phyloP scores from a whole-genome alignment of 92 coral and sea anemone genomes.

The Epizoanthus stellaris region DNA sequence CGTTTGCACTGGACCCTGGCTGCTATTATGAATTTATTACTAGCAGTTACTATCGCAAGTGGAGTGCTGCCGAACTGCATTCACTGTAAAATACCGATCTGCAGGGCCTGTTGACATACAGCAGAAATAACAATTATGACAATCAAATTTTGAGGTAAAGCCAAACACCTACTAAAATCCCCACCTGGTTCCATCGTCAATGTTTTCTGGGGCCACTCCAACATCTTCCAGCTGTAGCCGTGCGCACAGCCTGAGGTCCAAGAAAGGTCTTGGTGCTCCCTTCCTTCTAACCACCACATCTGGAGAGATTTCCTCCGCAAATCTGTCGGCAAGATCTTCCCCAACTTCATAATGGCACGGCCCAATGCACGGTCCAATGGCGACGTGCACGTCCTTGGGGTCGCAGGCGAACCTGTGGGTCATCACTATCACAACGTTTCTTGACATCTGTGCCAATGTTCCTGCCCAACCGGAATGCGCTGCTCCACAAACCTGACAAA shows the following conservation, averaged over 20 bases:
- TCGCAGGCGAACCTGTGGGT: conserved; percentile 67
- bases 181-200: conserved; percentile 87
- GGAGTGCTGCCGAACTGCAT: too few relatives aligned
- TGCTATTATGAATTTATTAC: too few relatives aligned
- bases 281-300: conserved; percentile 75
- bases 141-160: background rate
- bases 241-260: conserved; percentile 76
- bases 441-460: conserved; percentile 66
- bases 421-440: conserved; percentile 71
- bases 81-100: too few relatives aligned
- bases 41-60: too few relatives aligned
- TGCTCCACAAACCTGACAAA: conserved; percentile 79
- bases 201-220: conserved; percentile 72
- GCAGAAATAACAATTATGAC: too few relatives aligned
- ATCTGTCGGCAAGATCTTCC: conserved; percentile 86
- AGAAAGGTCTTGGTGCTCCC: conserved; percentile 76
- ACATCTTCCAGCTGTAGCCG: conserved; percentile 73
- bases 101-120: too few relatives aligned
- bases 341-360: conserved; percentile 96
- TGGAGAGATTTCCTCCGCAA: conserved; percentile 58
- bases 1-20: too few relatives aligned
- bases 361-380: conserved; percentile 89
- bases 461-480: conserved; percentile 97
- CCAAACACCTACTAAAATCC: background rate
- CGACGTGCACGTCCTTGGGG: conserved; percentile 63